Evolutionary conservation across 2,888 invertebrate species (phyloP).

Genomic region (Gastracanthus pulcherrimus): DNA sequence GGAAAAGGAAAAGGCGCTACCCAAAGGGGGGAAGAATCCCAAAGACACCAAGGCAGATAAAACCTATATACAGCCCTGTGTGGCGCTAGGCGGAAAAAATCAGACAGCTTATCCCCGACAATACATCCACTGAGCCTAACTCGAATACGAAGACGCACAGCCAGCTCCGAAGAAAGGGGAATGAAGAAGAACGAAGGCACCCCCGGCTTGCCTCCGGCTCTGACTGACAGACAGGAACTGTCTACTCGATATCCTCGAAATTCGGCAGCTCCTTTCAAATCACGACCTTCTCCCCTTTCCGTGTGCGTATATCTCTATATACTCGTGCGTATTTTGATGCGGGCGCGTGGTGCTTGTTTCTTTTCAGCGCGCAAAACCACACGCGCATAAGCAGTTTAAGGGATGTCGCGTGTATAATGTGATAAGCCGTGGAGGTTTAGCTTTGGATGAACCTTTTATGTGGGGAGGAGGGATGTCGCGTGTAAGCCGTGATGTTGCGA

Average conservation of each 20-base stretch:
- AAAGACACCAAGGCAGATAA: no score
- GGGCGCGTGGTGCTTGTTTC: no score
- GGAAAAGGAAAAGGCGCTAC: neutral
- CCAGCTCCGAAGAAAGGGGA: no score
- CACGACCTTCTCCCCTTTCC: neutral
- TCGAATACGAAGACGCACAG: no score
- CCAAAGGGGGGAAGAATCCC: neutral
- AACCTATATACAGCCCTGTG: no score
- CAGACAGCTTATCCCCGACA: constrained; percentile 22
- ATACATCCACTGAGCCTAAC: neutral
- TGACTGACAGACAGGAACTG: constrained; percentile 67
- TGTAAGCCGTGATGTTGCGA: no score
- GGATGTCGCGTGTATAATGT: neutral
- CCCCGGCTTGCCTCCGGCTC: neutral
- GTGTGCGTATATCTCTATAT: neutral
- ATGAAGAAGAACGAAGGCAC: neutral
- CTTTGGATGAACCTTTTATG: neutral
- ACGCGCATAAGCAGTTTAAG: neutral
- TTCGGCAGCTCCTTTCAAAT: neutral
- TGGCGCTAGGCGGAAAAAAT: neutral
- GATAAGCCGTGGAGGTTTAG: neutral
- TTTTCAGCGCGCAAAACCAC: neutral
- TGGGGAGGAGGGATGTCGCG: neutral
- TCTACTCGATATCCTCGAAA: constrained; percentile 61
- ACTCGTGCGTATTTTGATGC: neutral